phyloP scores from a whole-genome alignment of 2,888 invertebrate genomes.

The Plemyria rubiginata region DNA sequence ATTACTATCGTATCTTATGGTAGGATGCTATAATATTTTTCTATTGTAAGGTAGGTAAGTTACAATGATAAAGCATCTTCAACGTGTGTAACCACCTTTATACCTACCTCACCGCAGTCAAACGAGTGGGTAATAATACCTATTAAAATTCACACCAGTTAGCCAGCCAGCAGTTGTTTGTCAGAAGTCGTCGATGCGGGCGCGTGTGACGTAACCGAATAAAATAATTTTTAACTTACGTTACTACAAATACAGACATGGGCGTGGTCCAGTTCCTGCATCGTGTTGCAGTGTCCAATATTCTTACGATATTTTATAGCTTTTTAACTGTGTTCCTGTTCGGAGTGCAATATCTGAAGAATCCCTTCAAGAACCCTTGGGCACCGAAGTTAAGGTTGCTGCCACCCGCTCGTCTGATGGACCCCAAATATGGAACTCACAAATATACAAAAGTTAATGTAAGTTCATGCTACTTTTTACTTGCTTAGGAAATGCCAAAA shows the following conservation, averaged over 20 bases:
- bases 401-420: slow-evolving; percentile 75
- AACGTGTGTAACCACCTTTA: no score
- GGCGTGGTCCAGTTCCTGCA: slow-evolving; percentile 45
- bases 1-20: no score
- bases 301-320: slow-evolving; percentile 57
- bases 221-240: background rate
- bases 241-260: slow-evolving; percentile 52
- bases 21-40: no score
- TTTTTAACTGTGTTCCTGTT: slow-evolving; percentile 51
- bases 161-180: slow-evolving; percentile 16
- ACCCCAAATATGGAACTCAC: slow-evolving; percentile 82
- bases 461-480: slow-evolving; percentile 58
- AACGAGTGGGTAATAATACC: background rate
- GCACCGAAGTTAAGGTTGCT: slow-evolving; percentile 67
- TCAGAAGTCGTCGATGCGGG: background rate
- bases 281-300: slow-evolving; percentile 55
- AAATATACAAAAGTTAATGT: slow-evolving; percentile 83
- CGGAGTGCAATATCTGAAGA: slow-evolving; percentile 59
- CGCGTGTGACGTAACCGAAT: slow-evolving; percentile 2
- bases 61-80: no score
- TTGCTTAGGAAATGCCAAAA: background rate
- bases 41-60: no score
- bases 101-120: background rate
- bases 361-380: slow-evolving; percentile 63
- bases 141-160: background rate